Evolutionary conservation across 1,140 invertebrate genomes (phyloP), one percentile per base, ranked within the genome.

Genomic region (Drosophila albomicans): DNA sequence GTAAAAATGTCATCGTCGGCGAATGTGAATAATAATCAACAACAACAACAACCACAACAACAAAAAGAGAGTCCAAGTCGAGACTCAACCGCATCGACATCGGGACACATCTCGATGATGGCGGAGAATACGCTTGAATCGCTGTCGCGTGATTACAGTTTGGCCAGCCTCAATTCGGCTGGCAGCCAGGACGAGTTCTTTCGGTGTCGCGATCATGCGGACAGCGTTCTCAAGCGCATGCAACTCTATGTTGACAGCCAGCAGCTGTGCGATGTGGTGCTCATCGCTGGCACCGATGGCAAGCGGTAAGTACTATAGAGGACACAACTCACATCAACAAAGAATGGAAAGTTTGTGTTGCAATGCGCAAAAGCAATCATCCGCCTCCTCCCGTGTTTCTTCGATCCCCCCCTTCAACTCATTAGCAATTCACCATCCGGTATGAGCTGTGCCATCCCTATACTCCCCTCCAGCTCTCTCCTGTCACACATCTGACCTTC

Each of bases 221-320:
- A 97, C 88, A 94, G 94, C 25, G 96, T 97, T 86, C 93, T 98
- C 46, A 95, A 95, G 69, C 95, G 96, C 85, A 97, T 98, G 95
- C 96, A 96, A 90, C 93, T 94, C 48, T 98, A 97, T 93, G 95
- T 97, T 59, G 94, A 96, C 79, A 95, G 96, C 68, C 95, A 96
- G 79, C 95, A 97, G 91, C 93, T 98, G 59, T 97, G 96, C 81
- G 96, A 97, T 94, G 95, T 97, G 32, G 94, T 94, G 20, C 93
- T 98, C 15, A 95, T 97, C 81, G 96, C 96, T 75, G 96, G 95
- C 86, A 93, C 92, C 59, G 93, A 94, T 92, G 94, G 94, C 64
- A 94, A 94, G 85, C 94, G 94, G 95, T 95, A 93, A 92, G 88
- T 81, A 25, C 20, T 25, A 25, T 25, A 25, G 20, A 25, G 48